phyloP scores from a whole-genome alignment of 2,888 invertebrate species.

The Elaeidobius kamerunicus region DNA sequence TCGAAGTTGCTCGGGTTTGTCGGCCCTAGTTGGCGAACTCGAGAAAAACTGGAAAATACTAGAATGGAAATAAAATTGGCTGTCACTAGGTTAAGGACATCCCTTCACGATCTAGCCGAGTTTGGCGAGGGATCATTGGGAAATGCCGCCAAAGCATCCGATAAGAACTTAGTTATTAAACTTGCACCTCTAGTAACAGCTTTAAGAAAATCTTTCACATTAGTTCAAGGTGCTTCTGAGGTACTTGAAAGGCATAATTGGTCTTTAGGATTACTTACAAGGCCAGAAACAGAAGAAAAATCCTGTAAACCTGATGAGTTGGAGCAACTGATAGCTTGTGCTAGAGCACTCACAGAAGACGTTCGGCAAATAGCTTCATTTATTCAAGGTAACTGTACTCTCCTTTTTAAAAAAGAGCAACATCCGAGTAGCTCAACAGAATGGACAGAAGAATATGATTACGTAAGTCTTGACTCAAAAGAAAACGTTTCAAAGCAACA shows the following conservation, averaged over 20 bases:
- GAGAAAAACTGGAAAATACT: constrained; percentile 73
- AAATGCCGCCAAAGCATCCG: constrained; percentile 54
- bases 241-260: constrained; percentile 75
- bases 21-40: constrained; percentile 76
- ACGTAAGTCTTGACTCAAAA: constrained; percentile 80
- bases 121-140: constrained; percentile 87
- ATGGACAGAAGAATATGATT: constrained; percentile 77
- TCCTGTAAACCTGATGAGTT: constrained; percentile 72
- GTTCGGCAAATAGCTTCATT: constrained; percentile 87
- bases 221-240: constrained; percentile 74
- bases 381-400: constrained; percentile 81
- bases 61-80: constrained; percentile 82
- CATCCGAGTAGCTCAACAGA: constrained; percentile 39
- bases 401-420: constrained; percentile 67
- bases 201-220: constrained; percentile 73
- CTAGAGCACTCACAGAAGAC: constrained; percentile 84
- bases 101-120: constrained; percentile 82
- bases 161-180: constrained; percentile 65
- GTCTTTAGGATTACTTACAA: constrained; percentile 63
- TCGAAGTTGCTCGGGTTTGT: constrained; percentile 76
- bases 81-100: constrained; percentile 71
- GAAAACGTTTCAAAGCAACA: constrained; percentile 68
- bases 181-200: constrained; percentile 77
- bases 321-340: constrained; percentile 84
- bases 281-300: constrained; percentile 45